A percentile compares a stretch with the other conserved stretches of the same genome.
Evolutionary conservation across 1,140 invertebrate genomes (phyloP).

Genomic region (Colletes gigas): DNA sequence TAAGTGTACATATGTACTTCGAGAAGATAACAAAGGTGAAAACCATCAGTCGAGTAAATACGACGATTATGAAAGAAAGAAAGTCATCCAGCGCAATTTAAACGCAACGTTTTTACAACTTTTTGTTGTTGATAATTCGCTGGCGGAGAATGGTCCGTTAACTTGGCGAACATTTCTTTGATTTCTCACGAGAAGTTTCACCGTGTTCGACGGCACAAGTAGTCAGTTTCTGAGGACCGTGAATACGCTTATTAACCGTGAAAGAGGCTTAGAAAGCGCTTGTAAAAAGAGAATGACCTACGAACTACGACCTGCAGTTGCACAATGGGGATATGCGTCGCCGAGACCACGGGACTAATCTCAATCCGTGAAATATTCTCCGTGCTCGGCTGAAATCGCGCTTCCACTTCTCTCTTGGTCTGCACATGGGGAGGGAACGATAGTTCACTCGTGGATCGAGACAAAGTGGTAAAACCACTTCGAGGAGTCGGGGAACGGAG

Average conservation of each 20-base stretch:
- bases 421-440: constrained; percentile 30
- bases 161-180: background rate
- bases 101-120: no score
- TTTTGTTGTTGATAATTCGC: background rate
- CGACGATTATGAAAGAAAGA: no score
- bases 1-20: no score
- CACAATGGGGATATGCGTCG: background rate
- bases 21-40: no score
- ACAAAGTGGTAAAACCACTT: constrained; percentile 68
- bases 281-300: constrained; percentile 25
- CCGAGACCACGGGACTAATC: constrained; percentile 56
- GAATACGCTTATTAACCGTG: constrained; percentile 7
- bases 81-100: no score
- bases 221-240: constrained; percentile 10
- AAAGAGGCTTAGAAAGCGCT: background rate
- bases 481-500: constrained; percentile 5
- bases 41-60: no score
- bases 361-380: constrained; percentile 72
- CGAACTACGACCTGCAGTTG: background rate
- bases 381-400: constrained; percentile 54
- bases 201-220: background rate
- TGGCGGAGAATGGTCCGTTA: no score
- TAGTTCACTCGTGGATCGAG: constrained; percentile 25
- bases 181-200: background rate
- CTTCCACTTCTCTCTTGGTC: background rate